Conservation (phyloP, 2,888 invertebrate genomes). For the Embidobia sp. region DNA sequence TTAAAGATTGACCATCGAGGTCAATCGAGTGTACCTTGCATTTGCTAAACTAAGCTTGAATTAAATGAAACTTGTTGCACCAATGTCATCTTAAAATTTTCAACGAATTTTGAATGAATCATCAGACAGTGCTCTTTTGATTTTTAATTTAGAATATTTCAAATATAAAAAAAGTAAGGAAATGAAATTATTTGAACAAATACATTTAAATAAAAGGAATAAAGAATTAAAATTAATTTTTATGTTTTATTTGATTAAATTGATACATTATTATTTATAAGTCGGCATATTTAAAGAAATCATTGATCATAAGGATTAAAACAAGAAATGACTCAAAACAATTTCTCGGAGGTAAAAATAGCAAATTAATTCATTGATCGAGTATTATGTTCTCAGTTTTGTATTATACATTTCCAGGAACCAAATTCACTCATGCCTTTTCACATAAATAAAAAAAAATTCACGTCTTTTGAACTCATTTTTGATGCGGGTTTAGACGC, state of each 20-base stretch:
- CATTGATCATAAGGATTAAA: too few relatives aligned
- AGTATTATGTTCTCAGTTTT: too few relatives aligned
- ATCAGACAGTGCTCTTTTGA: too few relatives aligned
- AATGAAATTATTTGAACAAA: too few relatives aligned
- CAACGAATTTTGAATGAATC: too few relatives aligned
- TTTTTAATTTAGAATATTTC: too few relatives aligned
- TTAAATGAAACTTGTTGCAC: constrained; percentile 10
- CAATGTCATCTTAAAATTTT: constrained; percentile 6
- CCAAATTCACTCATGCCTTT: constrained; percentile 20
- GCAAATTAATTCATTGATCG: constrained; percentile 1
- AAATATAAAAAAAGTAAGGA: too few relatives aligned
- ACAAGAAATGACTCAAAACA: neutral
- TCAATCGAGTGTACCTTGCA: constrained; percentile 30
- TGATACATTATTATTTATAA: too few relatives aligned
- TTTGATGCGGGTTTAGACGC: constrained; percentile 72
- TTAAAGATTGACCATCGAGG: constrained; percentile 59
- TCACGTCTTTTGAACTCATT: constrained; percentile 67
- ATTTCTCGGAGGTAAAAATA: neutral
- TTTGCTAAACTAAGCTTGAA: constrained; percentile 20
- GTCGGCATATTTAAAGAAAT: too few relatives aligned
- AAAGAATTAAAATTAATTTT: too few relatives aligned
- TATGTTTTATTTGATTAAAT: too few relatives aligned
- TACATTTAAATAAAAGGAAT: too few relatives aligned
- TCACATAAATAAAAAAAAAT: constrained; percentile 27
- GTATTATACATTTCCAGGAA: constrained; percentile 35